Percentiles rank a stretch among this genome's conserved stretches.
These are phyloP conservation scores for Loriculus beryllinus DNA, from an alignment of 2,797 vertebrate species.

Conservation along the genomic window DNA sequence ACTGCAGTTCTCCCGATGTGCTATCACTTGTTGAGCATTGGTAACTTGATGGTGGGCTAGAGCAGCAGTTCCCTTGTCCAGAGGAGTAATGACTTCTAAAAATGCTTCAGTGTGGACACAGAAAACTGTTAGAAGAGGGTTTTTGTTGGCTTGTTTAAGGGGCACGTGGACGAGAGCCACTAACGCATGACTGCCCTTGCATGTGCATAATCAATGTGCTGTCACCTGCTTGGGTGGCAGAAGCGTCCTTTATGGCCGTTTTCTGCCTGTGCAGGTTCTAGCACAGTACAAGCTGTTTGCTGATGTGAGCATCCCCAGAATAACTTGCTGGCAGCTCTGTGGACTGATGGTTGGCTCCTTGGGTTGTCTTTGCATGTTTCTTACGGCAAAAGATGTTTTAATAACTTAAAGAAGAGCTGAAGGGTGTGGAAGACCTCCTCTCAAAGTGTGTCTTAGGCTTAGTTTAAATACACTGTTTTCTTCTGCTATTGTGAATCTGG, in stretches of 20 bases:
- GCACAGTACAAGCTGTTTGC: background rate
- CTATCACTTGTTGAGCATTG: background rate
- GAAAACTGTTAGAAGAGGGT: background rate
- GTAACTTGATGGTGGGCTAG: background rate
- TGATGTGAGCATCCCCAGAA: background rate
- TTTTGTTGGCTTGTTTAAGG: background rate
- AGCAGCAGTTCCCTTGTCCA: background rate
- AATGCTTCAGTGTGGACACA: background rate
- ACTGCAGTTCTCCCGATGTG: fast-evolving
- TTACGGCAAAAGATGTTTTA: background rate
- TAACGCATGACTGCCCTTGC: conserved; percentile 29
- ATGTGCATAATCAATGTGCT: background rate
- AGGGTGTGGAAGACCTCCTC: background rate
- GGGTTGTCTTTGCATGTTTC: background rate
- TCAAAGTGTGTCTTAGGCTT: background rate
- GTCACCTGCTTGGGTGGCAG: background rate
- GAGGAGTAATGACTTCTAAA: background rate
- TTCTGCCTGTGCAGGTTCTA: background rate
- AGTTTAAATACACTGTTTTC: background rate
- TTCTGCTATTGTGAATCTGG: background rate
- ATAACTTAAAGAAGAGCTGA: background rate
- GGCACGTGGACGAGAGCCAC: background rate
- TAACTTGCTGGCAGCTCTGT: background rate
- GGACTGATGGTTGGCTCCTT: background rate
- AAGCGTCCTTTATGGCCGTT: background rate